Percentiles rank a stretch among this genome's conserved stretches.
phyloP scores from a whole-genome alignment of 2,113 vertebrate genomes.

The Pterophyllum scalare region DNA sequence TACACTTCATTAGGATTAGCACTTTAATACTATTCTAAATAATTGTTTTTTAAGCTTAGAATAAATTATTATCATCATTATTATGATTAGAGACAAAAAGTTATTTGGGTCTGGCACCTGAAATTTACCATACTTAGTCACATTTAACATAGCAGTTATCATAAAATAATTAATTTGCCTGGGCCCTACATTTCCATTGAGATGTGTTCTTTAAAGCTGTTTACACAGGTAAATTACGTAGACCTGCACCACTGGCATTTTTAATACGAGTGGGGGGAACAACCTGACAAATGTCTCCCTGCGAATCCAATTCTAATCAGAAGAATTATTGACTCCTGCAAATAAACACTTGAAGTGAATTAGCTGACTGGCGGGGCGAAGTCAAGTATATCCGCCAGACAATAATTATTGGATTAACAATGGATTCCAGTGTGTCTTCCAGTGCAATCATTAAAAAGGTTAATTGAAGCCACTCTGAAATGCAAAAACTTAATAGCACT shows the following conservation, averaged over 20 bases:
- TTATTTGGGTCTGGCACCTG: neutral
- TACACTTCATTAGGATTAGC: neutral
- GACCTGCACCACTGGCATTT: neutral
- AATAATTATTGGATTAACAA: conserved; percentile 73
- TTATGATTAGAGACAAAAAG: neutral
- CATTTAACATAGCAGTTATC: neutral
- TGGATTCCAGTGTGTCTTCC: conserved; percentile 52
- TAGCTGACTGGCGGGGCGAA: conserved; percentile 36
- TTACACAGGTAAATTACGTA: neutral
- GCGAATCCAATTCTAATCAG: conserved; percentile 51
- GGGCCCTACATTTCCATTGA: neutral
- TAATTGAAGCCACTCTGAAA: conserved; percentile 69
- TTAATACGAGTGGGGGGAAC: conserved; percentile 20
- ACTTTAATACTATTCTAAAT: neutral
- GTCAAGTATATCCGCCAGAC: conserved; percentile 64
- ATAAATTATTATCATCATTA: neutral
- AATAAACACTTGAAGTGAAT: conserved; percentile 61
- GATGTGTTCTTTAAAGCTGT: neutral
- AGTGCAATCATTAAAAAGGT: conserved; percentile 69
- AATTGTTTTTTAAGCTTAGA: neutral
- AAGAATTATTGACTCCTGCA: conserved; percentile 55
- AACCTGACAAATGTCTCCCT: conserved; percentile 28
- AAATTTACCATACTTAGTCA: neutral
- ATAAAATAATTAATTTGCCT: neutral
- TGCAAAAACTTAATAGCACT: conserved; percentile 59